Conservation (phyloP, 2,888 invertebrate species). For the Saturnia pavonia region DNA sequence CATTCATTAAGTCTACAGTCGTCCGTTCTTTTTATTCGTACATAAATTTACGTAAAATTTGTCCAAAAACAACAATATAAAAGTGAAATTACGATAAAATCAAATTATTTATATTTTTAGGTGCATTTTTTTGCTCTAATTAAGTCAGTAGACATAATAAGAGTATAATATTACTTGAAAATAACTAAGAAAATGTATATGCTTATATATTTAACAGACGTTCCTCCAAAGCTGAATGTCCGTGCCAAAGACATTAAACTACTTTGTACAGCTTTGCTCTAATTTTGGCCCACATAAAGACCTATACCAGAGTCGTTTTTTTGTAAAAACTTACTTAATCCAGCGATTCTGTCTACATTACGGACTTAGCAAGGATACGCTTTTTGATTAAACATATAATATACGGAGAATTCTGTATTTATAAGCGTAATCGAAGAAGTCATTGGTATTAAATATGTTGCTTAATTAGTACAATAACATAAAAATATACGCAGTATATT, state of each 20-base stretch:
- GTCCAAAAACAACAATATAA: too few species aligned
- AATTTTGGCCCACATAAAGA: not conserved
- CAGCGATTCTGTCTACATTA: not conserved
- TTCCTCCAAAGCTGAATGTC: not conserved
- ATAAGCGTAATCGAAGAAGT: too few species aligned
- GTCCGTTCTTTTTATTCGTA: too few species aligned
- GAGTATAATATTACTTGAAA: not conserved
- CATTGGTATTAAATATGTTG: not conserved
- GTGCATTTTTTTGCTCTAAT: not conserved
- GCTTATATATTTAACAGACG: not conserved
- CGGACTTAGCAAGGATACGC: not conserved
- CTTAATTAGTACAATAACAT: too few species aligned
- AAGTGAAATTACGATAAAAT: too few species aligned
- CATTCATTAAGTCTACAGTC: too few species aligned
- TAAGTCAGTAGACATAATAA: not conserved
- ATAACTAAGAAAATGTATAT: not conserved
- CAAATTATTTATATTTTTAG: not conserved
- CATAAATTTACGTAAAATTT: too few species aligned
- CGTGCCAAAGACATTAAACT: constrained; percentile 5
- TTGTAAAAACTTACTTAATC: not conserved
- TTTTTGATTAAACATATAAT: constrained; percentile 4
- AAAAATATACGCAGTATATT: too few species aligned
- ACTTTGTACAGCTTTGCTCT: constrained; percentile 3
- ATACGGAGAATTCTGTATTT: too few species aligned
- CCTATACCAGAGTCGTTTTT: not conserved